Percentiles rank a stretch among this genome's conserved stretches.
Conservation (phyloP, 2,888 invertebrate genomes). For the Buathra laborator region DNA sequence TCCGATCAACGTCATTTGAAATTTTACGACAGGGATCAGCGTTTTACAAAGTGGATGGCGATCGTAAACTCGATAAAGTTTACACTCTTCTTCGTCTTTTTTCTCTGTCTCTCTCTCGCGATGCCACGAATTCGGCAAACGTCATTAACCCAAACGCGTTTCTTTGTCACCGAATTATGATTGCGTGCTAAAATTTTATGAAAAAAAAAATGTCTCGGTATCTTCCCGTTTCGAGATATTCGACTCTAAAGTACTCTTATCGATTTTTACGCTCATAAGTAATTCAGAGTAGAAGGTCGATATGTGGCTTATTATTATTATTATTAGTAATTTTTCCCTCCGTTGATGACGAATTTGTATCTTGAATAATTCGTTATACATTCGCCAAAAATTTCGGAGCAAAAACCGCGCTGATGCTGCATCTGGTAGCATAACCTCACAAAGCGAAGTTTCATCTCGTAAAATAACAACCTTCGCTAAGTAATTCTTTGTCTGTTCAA, state of each 20-base stretch:
- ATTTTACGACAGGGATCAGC: slow-evolving; percentile 48
- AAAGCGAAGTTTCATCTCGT: too few relatives aligned
- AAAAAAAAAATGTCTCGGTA: neutral
- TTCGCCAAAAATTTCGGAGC: neutral
- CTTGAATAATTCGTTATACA: neutral
- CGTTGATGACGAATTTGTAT: too few relatives aligned
- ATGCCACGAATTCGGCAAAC: slow-evolving; percentile 2
- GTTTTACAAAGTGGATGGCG: slow-evolving; percentile 55
- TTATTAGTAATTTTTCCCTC: too few relatives aligned
- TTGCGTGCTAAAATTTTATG: slow-evolving; percentile 29
- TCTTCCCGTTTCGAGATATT: too few relatives aligned
- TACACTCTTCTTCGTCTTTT: slow-evolving; percentile 14
- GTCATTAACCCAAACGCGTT: neutral
- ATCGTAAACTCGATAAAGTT: slow-evolving; percentile 56
- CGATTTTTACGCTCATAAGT: too few relatives aligned
- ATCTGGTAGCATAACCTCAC: too few relatives aligned
- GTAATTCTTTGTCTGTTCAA: too few relatives aligned
- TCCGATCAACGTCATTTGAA: slow-evolving; percentile 45
- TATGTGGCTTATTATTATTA: too few relatives aligned
- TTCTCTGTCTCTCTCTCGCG: slow-evolving; percentile 21
- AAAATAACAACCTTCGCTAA: too few relatives aligned
- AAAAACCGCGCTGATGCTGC: too few relatives aligned
- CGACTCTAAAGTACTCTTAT: too few relatives aligned
- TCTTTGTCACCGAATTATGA: slow-evolving; percentile 32
- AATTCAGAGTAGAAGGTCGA: too few relatives aligned